These are phyloP conservation scores for Leptothorax acervorum DNA, from an alignment of 2,888 invertebrate species.

Conservation along the genomic window DNA sequence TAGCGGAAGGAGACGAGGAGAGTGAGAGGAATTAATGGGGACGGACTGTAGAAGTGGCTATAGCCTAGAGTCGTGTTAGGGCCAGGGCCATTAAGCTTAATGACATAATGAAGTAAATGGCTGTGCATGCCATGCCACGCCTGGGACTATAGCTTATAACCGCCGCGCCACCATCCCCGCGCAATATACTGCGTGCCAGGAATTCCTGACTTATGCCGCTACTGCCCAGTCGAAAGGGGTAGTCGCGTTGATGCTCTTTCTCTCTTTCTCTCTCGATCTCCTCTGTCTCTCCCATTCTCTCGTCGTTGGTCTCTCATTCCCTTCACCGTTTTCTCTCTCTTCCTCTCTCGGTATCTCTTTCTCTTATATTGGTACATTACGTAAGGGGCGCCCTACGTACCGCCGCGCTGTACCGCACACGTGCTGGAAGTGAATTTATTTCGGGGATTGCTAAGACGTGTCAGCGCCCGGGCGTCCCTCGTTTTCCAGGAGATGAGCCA, in stretches of 20 bases:
- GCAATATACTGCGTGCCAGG: constrained; percentile 85
- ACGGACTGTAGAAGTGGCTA: constrained; percentile 83
- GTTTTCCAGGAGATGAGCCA: constrained; percentile 52
- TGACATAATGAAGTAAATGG: constrained; percentile 86
- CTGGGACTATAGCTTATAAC: constrained; percentile 85
- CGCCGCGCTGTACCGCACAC: constrained; percentile 55
- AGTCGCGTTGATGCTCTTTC: constrained; percentile 53
- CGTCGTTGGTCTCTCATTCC: constrained; percentile 10
- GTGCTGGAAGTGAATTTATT: constrained; percentile 72
- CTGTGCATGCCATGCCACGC: constrained; percentile 84
- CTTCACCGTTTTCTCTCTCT: constrained; percentile 26
- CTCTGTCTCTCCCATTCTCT: not conserved
- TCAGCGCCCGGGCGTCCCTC: constrained; percentile 41
- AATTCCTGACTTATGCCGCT: constrained; percentile 84
- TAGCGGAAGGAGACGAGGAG: constrained; percentile 63
- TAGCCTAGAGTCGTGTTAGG: constrained; percentile 84
- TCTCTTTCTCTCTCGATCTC: constrained; percentile 20
- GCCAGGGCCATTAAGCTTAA: constrained; percentile 85
- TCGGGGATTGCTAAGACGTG: constrained; percentile 65
- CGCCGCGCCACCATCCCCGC: constrained; percentile 79
- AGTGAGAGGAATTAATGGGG: constrained; percentile 82
- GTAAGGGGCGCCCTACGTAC: constrained; percentile 60
- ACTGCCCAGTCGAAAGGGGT: constrained; percentile 80
- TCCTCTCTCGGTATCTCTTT: constrained; percentile 45
- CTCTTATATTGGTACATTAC: constrained; percentile 71